Conservation (phyloP, 2,113 vertebrate species). For the Caranx melampygus region DNA sequence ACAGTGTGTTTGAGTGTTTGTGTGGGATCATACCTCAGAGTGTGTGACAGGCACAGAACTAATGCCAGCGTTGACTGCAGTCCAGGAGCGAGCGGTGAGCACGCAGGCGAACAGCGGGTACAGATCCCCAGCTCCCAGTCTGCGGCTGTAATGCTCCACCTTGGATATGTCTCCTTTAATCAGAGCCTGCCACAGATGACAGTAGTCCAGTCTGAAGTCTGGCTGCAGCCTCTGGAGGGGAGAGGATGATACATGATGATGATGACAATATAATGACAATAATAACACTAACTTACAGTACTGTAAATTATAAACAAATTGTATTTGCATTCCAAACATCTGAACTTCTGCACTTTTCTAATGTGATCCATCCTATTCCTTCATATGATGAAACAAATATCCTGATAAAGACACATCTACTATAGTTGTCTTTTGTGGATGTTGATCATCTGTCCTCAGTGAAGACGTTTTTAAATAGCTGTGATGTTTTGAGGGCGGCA, state of each 20-base stretch:
- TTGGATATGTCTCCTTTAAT: conserved; percentile 89
- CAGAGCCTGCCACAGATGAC: conserved; percentile 94
- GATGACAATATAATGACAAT: too few species aligned
- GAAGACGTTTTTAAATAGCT: too few species aligned
- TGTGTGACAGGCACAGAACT: conserved; percentile 85
- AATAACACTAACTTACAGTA: too few species aligned
- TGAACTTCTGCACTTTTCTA: too few species aligned
- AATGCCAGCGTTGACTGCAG: conserved; percentile 90
- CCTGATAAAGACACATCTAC: too few species aligned
- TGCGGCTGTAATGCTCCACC: conserved; percentile 89
- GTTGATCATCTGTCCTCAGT: too few species aligned
- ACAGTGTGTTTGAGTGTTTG: not conserved
- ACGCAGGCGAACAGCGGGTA: conserved; percentile 95
- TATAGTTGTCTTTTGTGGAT: too few species aligned
- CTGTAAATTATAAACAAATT: too few species aligned
- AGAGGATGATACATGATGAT: not conserved
- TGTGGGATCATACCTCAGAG: conserved; percentile 85
- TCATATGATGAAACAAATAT: too few species aligned
- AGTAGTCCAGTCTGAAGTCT: conserved; percentile 93
- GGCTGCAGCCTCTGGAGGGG: conserved; percentile 86
- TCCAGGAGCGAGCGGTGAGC: conserved; percentile 94
- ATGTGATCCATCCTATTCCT: too few species aligned
- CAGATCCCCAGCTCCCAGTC: conserved; percentile 91
- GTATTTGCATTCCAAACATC: too few species aligned
- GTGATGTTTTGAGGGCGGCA: too few species aligned